Evolutionary conservation across 2,113 vertebrate species (phyloP).

Genomic region (Atractosteus spatula): DNA sequence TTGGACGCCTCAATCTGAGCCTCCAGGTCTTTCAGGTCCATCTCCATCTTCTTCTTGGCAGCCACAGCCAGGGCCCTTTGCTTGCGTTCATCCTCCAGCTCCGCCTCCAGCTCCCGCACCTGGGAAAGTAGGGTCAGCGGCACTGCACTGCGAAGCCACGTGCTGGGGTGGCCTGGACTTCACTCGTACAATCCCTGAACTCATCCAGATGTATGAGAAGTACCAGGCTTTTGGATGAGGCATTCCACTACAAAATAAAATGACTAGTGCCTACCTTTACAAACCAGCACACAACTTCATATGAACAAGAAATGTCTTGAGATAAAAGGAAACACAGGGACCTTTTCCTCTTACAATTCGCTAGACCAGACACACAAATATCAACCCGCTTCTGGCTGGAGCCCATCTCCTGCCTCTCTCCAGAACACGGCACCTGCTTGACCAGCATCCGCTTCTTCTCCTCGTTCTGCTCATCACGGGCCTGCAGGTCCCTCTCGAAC

Average conservation of each 20-base stretch:
- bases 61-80: conserved; percentile 88
- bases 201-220: too few relatives aligned
- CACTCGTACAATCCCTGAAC: neutral
- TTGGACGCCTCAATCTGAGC: conserved; percentile 89
- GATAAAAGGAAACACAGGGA: too few relatives aligned
- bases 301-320: too few relatives aligned
- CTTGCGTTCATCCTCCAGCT: conserved; percentile 94
- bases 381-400: neutral
- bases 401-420: neutral
- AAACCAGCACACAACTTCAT: too few relatives aligned
- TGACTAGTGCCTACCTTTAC: too few relatives aligned
- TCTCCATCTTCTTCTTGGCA: conserved; percentile 94
- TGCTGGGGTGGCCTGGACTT: neutral
- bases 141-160: neutral
- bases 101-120: conserved; percentile 93
- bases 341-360: too few relatives aligned
- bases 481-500: conserved; percentile 88
- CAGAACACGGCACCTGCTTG: conserved; percentile 75
- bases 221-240: too few relatives aligned
- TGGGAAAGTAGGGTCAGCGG: conserved; percentile 33
- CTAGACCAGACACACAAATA: neutral
- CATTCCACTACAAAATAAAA: too few relatives aligned
- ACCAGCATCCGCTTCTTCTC: conserved; percentile 92
- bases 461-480: conserved; percentile 90
- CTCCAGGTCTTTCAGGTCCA: conserved; percentile 93